These are phyloP conservation scores for Clarias fuscus DNA, from an alignment of 2,797 vertebrate species.

Conservation along the genomic window DNA sequence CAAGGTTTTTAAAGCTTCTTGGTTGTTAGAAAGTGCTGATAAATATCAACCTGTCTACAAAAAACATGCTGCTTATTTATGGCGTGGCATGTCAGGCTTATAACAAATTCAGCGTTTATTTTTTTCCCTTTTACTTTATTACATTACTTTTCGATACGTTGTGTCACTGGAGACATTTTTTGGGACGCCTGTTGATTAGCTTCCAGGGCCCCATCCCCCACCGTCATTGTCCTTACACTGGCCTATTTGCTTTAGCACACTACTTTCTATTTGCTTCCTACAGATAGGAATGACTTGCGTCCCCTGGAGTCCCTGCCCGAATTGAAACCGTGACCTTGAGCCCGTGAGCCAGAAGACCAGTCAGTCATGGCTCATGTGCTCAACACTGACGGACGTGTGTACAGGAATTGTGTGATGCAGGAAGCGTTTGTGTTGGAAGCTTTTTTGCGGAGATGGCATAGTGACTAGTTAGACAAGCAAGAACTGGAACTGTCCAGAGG, in stretches of 20 bases:
- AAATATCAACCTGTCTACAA: not conserved
- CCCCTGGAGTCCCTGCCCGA: constrained; percentile 44
- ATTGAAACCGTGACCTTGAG: constrained; percentile 58
- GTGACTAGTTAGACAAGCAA: constrained; percentile 15
- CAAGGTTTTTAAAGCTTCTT: no score
- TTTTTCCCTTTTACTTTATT: not conserved
- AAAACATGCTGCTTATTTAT: not conserved
- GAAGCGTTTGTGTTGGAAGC: not conserved
- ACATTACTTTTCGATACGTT: not conserved
- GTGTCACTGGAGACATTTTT: not conserved
- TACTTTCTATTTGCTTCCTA: constrained; percentile 48
- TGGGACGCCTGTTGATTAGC: not conserved
- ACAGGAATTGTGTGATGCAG: not conserved
- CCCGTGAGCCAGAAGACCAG: constrained; percentile 41
- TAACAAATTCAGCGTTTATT: not conserved
- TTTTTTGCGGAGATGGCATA: not conserved
- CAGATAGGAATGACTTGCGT: constrained; percentile 46
- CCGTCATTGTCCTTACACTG: constrained; percentile 11
- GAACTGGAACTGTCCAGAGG: constrained; percentile 34
- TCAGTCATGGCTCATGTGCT: constrained; percentile 38
- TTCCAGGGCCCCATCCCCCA: not conserved
- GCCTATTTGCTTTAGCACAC: constrained; percentile 17
- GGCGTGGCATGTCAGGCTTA: not conserved
- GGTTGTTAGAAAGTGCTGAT: not conserved
- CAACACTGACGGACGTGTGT: constrained; percentile 13